These are phyloP conservation scores for Oncorhynchus gorbuscha DNA, from an alignment of 2,113 vertebrate species.

Conservation along the genomic window DNA sequence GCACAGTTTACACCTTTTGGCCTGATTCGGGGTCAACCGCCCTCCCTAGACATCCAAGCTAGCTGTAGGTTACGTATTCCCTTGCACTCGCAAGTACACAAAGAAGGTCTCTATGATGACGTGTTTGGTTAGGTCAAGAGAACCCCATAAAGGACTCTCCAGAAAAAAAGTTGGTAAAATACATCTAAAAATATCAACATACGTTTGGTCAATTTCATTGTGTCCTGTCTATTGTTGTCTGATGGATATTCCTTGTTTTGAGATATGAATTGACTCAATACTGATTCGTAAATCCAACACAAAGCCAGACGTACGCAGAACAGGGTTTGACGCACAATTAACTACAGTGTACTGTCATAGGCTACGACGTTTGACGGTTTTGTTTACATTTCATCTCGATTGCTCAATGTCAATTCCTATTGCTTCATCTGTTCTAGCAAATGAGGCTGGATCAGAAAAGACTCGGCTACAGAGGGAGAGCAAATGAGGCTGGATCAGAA, in stretches of 20 bases:
- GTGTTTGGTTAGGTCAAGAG: too few species aligned
- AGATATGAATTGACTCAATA: background rate
- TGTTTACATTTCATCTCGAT: background rate
- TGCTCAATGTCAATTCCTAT: background rate
- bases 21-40: background rate
- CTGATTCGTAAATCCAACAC: background rate
- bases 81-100: background rate
- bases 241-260: background rate
- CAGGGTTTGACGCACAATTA: background rate
- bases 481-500: background rate
- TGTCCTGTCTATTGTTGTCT: background rate
- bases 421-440: background rate
- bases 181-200: background rate
- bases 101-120: background rate
- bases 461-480: background rate
- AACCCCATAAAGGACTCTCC: too few species aligned
- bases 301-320: background rate
- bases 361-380: background rate
- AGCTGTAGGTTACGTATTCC: background rate
- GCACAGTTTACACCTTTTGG: background rate
- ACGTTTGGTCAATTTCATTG: background rate
- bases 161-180: background rate
- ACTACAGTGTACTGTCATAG: background rate
- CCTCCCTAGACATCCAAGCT: background rate
- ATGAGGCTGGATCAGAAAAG: background rate